These are phyloP conservation scores for Onychomys arenicola DNA, from an alignment of 2,797 vertebrate genomes.

Conservation along the genomic window DNA sequence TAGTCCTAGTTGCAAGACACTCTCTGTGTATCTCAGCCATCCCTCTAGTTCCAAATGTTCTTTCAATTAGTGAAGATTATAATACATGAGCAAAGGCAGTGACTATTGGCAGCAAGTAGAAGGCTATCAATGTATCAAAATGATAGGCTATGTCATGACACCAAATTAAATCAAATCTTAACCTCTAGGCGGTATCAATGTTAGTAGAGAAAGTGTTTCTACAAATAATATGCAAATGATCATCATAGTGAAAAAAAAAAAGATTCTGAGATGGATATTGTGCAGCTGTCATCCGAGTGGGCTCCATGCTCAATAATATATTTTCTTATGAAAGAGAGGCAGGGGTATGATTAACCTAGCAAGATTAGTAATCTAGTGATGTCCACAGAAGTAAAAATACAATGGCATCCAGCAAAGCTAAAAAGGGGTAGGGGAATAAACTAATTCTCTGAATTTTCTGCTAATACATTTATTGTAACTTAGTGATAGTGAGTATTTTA, in stretches of 20 bases:
- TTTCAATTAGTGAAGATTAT: not conserved
- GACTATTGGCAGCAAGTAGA: not conserved
- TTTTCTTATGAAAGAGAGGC: not conserved
- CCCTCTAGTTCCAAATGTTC: not conserved
- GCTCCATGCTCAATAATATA: not conserved
- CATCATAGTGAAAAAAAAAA: not conserved
- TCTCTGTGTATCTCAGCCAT: not conserved
- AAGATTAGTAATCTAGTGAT: not conserved
- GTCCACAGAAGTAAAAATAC: no score
- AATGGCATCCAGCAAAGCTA: not conserved
- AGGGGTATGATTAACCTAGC: not conserved
- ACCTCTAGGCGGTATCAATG: fast-evolving
- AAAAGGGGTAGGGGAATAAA: not conserved
- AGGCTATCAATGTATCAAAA: not conserved
- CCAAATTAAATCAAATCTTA: not conserved
- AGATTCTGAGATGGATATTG: not conserved
- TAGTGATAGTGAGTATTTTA: not conserved
- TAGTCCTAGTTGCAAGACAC: no score
- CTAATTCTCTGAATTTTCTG: not conserved
- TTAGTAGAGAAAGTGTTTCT: not conserved
- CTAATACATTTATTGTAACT: not conserved
- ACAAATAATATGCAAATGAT: not conserved
- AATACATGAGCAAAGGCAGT: not conserved
- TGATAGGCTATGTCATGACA: not conserved
- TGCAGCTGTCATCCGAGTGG: not conserved